Conservation (phyloP, 2,888 invertebrate genomes). For the Catocala fraxini region DNA sequence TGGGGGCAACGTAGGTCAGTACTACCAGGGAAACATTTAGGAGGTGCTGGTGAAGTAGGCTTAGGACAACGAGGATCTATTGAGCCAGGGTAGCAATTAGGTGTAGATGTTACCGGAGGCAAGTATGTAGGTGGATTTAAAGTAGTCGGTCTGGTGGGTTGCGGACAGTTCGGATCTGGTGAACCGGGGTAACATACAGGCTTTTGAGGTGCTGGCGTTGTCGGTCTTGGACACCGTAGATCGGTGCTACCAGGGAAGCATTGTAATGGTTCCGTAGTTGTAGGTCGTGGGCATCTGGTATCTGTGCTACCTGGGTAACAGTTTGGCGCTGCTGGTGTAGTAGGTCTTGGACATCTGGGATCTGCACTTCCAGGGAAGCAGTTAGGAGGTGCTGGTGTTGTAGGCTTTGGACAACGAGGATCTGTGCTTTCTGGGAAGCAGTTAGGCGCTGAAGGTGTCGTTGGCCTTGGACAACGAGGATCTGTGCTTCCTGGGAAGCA, state of each 20-base stretch:
- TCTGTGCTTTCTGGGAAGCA: constrained; percentile 61
- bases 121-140: constrained; percentile 34
- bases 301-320: constrained; percentile 62
- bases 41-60: constrained; percentile 22
- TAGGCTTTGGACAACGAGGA: constrained; percentile 48
- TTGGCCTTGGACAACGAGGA: constrained; percentile 48
- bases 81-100: constrained; percentile 42
- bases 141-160: constrained; percentile 37
- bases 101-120: constrained; percentile 46
- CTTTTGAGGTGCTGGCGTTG: constrained; percentile 39
- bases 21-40: constrained; percentile 23
- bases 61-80: constrained; percentile 22
- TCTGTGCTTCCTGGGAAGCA: constrained; percentile 47
- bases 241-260: constrained; percentile 65
- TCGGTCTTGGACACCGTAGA: constrained; percentile 52
- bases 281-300: constrained; percentile 53
- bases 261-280: too few species aligned
- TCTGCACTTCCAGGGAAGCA: constrained; percentile 65
- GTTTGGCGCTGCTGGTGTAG: constrained; percentile 39
- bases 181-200: constrained; percentile 59
- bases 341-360: constrained; percentile 52
- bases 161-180: constrained; percentile 51
- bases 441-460: constrained; percentile 49
- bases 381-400: constrained; percentile 45
- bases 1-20: constrained; percentile 22